Evolutionary conservation across 2,113 vertebrate species (phyloP).

Genomic region (Bufo bufo): DNA sequence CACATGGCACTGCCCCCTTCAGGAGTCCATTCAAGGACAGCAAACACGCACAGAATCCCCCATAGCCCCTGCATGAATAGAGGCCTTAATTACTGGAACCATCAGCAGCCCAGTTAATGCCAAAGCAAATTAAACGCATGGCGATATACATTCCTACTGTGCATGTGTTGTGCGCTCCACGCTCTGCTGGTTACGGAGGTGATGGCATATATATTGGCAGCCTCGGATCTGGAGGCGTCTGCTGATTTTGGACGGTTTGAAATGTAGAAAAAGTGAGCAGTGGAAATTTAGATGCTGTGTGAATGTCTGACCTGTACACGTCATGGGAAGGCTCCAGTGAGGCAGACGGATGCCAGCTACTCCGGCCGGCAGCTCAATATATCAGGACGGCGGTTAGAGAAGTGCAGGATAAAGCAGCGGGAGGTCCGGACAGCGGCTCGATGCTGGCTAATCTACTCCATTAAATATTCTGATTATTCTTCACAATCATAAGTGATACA

Average conservation of each 20-base stretch:
- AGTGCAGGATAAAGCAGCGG: background rate
- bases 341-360: background rate
- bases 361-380: background rate
- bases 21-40: conserved; percentile 14
- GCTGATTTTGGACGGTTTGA: background rate
- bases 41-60: conserved; percentile 25
- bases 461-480: background rate
- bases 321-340: conserved; percentile 13
- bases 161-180: background rate
- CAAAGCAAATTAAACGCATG: conserved; percentile 7
- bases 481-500: background rate
- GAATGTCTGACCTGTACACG: conserved; percentile 18
- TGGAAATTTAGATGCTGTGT: background rate
- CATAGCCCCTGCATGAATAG: conserved; percentile 14
- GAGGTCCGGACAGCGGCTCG: too few species aligned
- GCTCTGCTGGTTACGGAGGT: conserved; percentile 12
- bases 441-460: background rate
- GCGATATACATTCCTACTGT: conserved; percentile 19
- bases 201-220: conserved; percentile 47
- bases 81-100: conserved; percentile 34
- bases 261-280: background rate
- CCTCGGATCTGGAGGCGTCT: conserved; percentile 17
- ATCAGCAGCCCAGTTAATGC: conserved; percentile 15
- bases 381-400: background rate
- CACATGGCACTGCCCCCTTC: background rate